Conservation (phyloP, 1,140 invertebrate genomes). For the Papilio dardanus region DNA sequence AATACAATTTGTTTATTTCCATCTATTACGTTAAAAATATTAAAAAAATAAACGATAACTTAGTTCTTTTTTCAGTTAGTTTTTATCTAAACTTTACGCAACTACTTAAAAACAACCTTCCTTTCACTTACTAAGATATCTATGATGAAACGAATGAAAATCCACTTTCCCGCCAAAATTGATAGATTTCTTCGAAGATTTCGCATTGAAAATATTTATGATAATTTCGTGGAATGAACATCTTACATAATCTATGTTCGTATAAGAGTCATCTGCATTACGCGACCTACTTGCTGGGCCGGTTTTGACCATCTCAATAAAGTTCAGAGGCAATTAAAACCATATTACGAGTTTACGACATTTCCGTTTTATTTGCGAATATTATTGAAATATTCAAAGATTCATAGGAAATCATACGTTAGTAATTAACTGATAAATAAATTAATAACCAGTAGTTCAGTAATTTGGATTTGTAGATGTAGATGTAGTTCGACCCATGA, state of each 20-base stretch:
- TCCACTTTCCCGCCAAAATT: conserved; percentile 13
- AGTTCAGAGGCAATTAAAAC: neutral
- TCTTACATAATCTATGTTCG: conserved; percentile 15
- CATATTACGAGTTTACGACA: conserved; percentile 12
- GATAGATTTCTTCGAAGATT: neutral
- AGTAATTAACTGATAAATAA: neutral
- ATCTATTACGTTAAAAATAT: neutral
- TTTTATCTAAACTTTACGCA: conserved; percentile 8
- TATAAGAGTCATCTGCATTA: conserved; percentile 13
- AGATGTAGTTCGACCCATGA: no score
- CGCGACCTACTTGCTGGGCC: conserved; percentile 16
- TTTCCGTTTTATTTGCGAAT: conserved; percentile 17
- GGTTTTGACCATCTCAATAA: conserved; percentile 26
- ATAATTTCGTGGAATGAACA: conserved; percentile 3
- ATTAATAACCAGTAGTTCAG: no score
- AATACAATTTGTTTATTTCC: neutral
- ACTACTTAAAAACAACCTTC: conserved; percentile 9
- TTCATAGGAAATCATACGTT: neutral
- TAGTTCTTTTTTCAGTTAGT: conserved; percentile 1
- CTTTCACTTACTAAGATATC: neutral
- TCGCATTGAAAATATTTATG: neutral
- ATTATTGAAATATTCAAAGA: neutral
- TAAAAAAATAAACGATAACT: neutral
- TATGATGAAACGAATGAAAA: neutral
- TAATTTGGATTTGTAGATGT: no score